phyloP scores from a whole-genome alignment of 1,140 invertebrate species.

The Meloidogyne chitwoodi region DNA sequence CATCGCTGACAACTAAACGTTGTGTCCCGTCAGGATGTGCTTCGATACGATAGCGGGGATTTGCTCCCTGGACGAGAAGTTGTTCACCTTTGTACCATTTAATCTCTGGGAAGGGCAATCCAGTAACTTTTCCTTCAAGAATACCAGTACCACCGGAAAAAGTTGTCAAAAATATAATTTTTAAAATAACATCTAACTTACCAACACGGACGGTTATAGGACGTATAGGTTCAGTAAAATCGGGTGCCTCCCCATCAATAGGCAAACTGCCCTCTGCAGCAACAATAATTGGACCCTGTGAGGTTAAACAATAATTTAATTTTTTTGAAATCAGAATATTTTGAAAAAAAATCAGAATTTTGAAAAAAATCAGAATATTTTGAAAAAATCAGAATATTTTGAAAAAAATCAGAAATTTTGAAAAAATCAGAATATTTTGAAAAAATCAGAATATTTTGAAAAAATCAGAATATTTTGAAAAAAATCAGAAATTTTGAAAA shows the following conservation, averaged over 20 bases:
- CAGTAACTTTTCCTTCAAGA: conserved; percentile 80
- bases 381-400: too few relatives aligned
- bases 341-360: too few relatives aligned
- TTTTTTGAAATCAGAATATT: neutral
- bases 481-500: too few relatives aligned
- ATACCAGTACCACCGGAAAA: conserved; percentile 71
- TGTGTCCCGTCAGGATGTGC: conserved; percentile 73
- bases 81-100: conserved; percentile 77
- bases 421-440: too few relatives aligned
- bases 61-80: neutral
- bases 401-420: too few relatives aligned
- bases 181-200: conserved; percentile 67
- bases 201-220: conserved; percentile 47
- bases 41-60: conserved; percentile 61
- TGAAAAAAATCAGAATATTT: too few relatives aligned
- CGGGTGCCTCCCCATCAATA: conserved; percentile 56
- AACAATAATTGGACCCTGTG: conserved; percentile 50
- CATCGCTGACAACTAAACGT: conserved; percentile 71
- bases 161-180: conserved; percentile 66
- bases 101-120: conserved; percentile 81
- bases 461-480: too few relatives aligned
- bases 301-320: too few relatives aligned
- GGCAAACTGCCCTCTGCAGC: conserved; percentile 47
- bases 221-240: conserved; percentile 53
- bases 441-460: too few relatives aligned